A percentile compares a stretch with the other conserved stretches of the same genome.
phyloP scores from a whole-genome alignment of 2,888 invertebrate species.

The Fabriciana adippe region DNA sequence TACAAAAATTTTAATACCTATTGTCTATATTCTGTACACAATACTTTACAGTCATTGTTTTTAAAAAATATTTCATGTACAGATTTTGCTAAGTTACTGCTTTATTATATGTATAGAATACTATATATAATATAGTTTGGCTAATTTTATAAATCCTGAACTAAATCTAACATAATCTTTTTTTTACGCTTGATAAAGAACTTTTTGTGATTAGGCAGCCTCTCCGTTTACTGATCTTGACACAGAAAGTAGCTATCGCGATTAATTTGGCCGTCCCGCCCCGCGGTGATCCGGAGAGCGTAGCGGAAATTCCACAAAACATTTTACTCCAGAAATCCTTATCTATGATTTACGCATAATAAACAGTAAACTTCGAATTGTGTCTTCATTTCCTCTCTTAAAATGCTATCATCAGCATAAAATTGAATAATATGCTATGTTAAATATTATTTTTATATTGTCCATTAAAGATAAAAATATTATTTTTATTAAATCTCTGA shows the following conservation, averaged over 20 bases:
- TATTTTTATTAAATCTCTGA: too few species aligned
- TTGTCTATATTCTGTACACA: too few species aligned
- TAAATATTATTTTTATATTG: too few species aligned
- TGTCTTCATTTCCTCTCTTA: conserved; percentile 8
- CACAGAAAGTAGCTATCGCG: conserved; percentile 12
- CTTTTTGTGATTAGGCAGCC: conserved; percentile 5
- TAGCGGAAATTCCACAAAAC: conserved; percentile 17
- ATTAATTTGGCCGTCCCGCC: conserved; percentile 19
- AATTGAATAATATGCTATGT: background rate
- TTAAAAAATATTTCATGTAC: too few species aligned
- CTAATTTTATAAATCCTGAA: too few species aligned
- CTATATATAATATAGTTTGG: too few species aligned
- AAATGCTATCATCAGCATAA: conserved; percentile 12
- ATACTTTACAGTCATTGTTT: too few species aligned
- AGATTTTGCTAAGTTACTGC: too few species aligned
- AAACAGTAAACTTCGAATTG: conserved; percentile 5
- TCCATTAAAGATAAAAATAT: too few species aligned
- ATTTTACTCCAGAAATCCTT: conserved; percentile 18
- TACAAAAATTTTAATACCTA: too few species aligned
- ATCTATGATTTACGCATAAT: conserved; percentile 22
- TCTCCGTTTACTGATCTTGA: conserved; percentile 10
- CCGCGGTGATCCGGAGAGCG: conserved; percentile 11
- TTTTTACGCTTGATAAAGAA: background rate
- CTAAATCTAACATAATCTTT: background rate
- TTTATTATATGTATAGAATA: too few species aligned